A percentile compares a stretch with the other conserved stretches of the same genome.
These are phyloP conservation scores for Sweltsa coloradensis DNA, from an alignment of 1,140 invertebrate species.

Conservation along the genomic window DNA sequence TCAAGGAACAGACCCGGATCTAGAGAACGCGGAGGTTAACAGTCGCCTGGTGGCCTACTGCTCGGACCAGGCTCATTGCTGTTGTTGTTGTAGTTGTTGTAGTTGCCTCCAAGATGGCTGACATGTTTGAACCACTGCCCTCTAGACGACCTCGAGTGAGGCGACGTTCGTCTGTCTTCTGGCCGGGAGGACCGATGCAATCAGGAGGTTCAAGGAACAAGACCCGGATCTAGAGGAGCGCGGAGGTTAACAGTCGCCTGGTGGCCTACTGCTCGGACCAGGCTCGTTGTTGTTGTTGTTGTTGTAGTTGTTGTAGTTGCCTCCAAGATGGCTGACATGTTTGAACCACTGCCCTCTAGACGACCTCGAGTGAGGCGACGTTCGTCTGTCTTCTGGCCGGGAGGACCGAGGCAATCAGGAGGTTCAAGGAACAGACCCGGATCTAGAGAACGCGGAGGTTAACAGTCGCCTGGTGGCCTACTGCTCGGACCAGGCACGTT, in stretches of 20 bases:
- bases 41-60: conserved; percentile 88
- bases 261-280: conserved; percentile 94
- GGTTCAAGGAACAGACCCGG: conserved; percentile 47
- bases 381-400: conserved; percentile 82
- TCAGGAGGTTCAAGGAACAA: conserved; percentile 47
- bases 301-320: too few species aligned
- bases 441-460: conserved; percentile 74
- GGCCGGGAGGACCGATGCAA: conserved; percentile 77
- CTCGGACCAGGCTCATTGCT: conserved; percentile 85
- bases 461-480: conserved; percentile 87
- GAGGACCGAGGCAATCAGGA: conserved; percentile 67
- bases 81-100: too few species aligned
- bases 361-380: conserved; percentile 86
- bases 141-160: conserved; percentile 84
- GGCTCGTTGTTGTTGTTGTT: too few species aligned
- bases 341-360: too few species aligned
- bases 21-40: conserved; percentile 80
- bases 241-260: conserved; percentile 80
- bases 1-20: conserved; percentile 49
- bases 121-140: too few species aligned
- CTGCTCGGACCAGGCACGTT: conserved; percentile 87
- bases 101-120: too few species aligned
- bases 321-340: too few species aligned
- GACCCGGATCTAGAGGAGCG: conserved; percentile 65
- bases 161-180: conserved; percentile 81